Conservation (phyloP, 2,113 vertebrate genomes). For the Syrmaticus mikado region DNA sequence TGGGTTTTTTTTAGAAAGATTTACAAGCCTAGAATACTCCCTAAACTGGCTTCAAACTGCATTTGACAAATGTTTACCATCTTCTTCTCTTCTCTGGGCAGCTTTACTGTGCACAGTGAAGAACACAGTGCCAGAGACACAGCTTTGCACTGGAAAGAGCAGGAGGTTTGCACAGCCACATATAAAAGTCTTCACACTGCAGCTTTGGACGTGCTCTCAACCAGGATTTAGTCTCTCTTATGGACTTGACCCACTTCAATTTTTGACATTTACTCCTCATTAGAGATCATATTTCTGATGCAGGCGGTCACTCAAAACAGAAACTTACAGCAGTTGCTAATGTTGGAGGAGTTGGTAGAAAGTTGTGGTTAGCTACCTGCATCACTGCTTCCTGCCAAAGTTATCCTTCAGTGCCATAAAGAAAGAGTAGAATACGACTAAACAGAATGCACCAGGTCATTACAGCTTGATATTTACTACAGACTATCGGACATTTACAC, state of each 20-base stretch:
- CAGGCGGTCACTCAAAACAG: not conserved
- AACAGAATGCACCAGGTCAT: not conserved
- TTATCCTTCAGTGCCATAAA: not conserved
- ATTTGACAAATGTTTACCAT: not conserved
- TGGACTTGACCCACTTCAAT: not conserved
- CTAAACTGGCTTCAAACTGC: not conserved
- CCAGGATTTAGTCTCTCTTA: not conserved
- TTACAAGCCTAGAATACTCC: not conserved
- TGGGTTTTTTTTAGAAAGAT: not conserved
- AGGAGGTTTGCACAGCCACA: not conserved
- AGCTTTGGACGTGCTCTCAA: not conserved
- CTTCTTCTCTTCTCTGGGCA: not conserved
- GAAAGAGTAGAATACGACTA: not conserved
- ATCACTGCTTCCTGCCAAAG: not conserved
- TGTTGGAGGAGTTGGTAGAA: not conserved
- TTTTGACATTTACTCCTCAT: not conserved
- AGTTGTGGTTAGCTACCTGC: accelerated
- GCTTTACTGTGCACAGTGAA: not conserved
- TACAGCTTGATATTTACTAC: not conserved
- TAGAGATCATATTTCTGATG: not conserved
- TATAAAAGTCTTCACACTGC: not conserved
- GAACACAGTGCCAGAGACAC: not conserved
- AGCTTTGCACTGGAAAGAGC: not conserved
- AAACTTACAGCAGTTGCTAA: not conserved
- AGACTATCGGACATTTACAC: not conserved